phyloP scores from a whole-genome alignment of 1,140 invertebrate species.

The Drosophila lowei region DNA sequence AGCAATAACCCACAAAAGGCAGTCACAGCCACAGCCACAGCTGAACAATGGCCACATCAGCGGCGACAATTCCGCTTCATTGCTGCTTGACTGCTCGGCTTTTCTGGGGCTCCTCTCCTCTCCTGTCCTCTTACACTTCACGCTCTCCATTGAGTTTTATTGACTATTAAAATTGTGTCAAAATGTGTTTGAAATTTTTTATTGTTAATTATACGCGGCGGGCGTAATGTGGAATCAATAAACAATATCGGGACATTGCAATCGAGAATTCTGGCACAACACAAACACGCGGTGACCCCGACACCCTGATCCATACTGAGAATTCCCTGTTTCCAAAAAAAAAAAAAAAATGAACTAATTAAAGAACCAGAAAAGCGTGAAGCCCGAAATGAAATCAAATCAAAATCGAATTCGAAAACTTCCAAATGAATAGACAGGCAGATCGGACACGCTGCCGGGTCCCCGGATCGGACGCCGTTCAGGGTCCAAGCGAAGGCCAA shows the following conservation, averaged over 20 bases:
- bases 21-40: background rate
- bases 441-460: slow-evolving; percentile 59
- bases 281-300: no score
- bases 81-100: background rate
- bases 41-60: slow-evolving; percentile 57
- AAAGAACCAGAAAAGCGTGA: slow-evolving; percentile 59
- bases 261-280: slow-evolving; percentile 37
- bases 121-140: background rate
- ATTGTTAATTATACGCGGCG: slow-evolving; percentile 67
- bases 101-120: background rate
- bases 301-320: background rate
- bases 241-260: slow-evolving; percentile 50
- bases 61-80: slow-evolving; percentile 37
- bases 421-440: slow-evolving; percentile 73
- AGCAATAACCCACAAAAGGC: slow-evolving; percentile 46
- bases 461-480: background rate
- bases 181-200: slow-evolving; percentile 80
- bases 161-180: slow-evolving; percentile 80
- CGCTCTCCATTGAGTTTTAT: slow-evolving; percentile 56
- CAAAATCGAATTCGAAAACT: slow-evolving; percentile 62
- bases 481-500: no score
- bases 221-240: slow-evolving; percentile 67
- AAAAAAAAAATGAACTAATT: slow-evolving; percentile 20
- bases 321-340: background rate
- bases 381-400: slow-evolving; percentile 67